Base-by-base conservation (phyloP, 2,113 vertebrate species). In the Steatornis caripensis region DNA sequence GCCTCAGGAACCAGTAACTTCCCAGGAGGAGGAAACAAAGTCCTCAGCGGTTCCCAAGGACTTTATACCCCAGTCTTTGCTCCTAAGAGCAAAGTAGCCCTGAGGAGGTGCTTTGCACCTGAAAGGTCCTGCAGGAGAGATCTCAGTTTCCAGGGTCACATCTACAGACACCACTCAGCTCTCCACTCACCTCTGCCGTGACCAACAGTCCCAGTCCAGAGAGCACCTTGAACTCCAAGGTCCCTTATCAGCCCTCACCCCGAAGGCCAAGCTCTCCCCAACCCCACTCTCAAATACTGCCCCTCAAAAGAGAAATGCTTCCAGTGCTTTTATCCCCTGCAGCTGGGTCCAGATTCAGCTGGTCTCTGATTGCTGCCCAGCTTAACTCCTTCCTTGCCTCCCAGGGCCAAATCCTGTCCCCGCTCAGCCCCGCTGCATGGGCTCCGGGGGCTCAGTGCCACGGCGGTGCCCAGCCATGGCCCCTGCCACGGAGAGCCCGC, bases 351-450 rank as follows among this genome's bases (percentile, higher is more conserved):
- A 37, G 41, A 20, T 22, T 65, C 64, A 81, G 34, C 54, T 77
- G 36, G 27, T 74, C 45, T 23, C 62, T n/a, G 7, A 41, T 45
- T 78, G 69, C 32, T 36, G n/a, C 20, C 8, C 26, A 10, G 21
- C 11, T 82, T 27, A 55, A 60, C 30, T 22, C 84, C 9, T 39
- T 64, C 39, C 61, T 3, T 17, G 37, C 61, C 6, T 2, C 5
- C 30, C 1, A 4, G 48, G 19, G 15, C 48, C 41, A 54, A 68
- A 3, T 17, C 15, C 16, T 2, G 1, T 11, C 8, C 34, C 23
- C 0, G 0, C 21, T 30, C 23, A 39, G 36, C 9, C 54, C n/a
- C 3, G 11, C 48, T 0, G 1, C 5, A 20, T 4, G 2, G 32
- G 24, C 18, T 34, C 7, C 1, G 6, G 29, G 24, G 36, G 19